Conservation (phyloP, 2,113 vertebrate species). For the Actenoides lindsayi region DNA sequence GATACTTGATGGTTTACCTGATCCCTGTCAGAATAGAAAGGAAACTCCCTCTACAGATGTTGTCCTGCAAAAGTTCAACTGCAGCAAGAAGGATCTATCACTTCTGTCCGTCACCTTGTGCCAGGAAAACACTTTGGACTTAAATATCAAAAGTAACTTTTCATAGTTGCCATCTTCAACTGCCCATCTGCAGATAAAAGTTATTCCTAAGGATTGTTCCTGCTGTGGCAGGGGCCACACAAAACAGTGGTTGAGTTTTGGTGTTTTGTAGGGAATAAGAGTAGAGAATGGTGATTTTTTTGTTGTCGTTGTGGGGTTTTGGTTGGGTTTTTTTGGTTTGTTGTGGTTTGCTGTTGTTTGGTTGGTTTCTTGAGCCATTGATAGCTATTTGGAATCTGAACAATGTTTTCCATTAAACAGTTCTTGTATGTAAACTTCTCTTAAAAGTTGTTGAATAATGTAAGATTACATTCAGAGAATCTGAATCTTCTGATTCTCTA, state of each 20-base stretch:
- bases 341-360: too few species aligned
- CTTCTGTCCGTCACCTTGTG: too few species aligned
- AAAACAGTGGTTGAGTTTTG: neutral
- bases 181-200: neutral
- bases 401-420: neutral
- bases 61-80: neutral
- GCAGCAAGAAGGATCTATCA: accelerated
- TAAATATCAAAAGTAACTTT: neutral
- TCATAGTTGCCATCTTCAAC: neutral
- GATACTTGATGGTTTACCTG: accelerated
- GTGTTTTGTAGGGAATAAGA: neutral
- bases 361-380: neutral
- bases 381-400: neutral
- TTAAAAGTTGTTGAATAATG: neutral
- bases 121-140: neutral
- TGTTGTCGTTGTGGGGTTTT: too few species aligned
- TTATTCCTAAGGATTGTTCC: accelerated
- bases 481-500: neutral
- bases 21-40: accelerated
- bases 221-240: neutral
- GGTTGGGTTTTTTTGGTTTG: too few species aligned
- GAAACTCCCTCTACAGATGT: too few species aligned
- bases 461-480: neutral
- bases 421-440: neutral
- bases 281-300: too few species aligned